phyloP scores from a whole-genome alignment of 2,797 vertebrate species.

The Sebastes diaconus region DNA sequence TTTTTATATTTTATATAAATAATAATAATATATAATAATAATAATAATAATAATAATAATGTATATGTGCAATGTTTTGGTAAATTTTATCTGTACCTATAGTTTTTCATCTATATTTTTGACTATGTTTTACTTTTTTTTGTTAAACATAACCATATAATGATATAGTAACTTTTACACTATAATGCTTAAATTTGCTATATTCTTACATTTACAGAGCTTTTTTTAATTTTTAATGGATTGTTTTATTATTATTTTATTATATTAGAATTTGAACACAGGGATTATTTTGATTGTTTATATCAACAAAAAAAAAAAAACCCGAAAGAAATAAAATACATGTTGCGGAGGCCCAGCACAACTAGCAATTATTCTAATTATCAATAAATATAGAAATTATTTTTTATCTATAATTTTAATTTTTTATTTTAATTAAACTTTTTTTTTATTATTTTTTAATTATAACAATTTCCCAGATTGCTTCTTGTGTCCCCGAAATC shows the following conservation, averaged over 20 bases:
- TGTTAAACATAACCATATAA: neutral
- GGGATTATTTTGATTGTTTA: neutral
- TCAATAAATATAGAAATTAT: neutral
- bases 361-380: neutral
- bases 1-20: neutral
- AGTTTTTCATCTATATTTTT: neutral
- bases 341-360: neutral
- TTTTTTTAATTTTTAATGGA: neutral
- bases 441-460: neutral
- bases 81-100: neutral
- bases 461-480: neutral
- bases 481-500: neutral
- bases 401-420: neutral
- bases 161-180: neutral
- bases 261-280: neutral
- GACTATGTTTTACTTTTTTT: neutral
- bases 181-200: too few species aligned
- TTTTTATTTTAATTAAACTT: too few species aligned
- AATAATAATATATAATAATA: too few species aligned
- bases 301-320: neutral
- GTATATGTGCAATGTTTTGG: neutral
- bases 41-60: too few species aligned
- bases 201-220: too few species aligned
- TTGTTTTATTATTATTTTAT: neutral
- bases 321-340: neutral